Base-by-base conservation (phyloP, 1,140 invertebrate species). In the Ectropis grisescens region DNA sequence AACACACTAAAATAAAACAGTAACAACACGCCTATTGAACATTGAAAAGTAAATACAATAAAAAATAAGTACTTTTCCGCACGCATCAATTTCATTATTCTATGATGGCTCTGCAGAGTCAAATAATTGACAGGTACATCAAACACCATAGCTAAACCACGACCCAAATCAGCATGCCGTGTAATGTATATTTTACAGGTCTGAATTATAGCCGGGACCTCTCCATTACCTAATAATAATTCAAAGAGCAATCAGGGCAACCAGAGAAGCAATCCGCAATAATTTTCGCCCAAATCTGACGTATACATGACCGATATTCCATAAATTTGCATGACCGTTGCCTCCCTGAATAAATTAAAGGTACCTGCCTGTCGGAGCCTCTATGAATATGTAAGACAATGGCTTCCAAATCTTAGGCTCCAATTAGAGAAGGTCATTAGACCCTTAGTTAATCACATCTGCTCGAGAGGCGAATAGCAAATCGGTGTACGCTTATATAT, bases 381-480 rank as follows among this genome's bases (percentile, higher is more conserved):
- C 67, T 72, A 80, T 80, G 75, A 80, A 80, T 80, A 80, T 80
- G 75, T 76, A 80, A 80, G 75, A 72, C 74, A 66, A 68, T 68
- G 60, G 61, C 61, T 65, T 66, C 59, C 64, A 70, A 76, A 79
- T 76, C 67, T 74, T 67, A 76, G 62, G 30, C 54, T 54, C 64
- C 68, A 75, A 72, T 79, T 72, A 75, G 60, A 52, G 47, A 61
- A 48, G 67, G 69, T 71, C 68, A 75, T 75, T 75, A 78, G 64
- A 54, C 61, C 59, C 47, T 54, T 59, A 53, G 52, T 67, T 71
- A 59, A 67, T 72, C 70, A 72, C 58, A 57, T 58, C 52, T 59
- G 39, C 51, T 32, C 37, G 34, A 37, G 47, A 61, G 49, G 49
- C 37, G 58, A 51, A 58, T 53, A 36, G 40, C 36, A 44, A 59